Base-by-base conservation (phyloP, 2,797 vertebrate genomes). In the Eleutherodactylus coqui region DNA sequence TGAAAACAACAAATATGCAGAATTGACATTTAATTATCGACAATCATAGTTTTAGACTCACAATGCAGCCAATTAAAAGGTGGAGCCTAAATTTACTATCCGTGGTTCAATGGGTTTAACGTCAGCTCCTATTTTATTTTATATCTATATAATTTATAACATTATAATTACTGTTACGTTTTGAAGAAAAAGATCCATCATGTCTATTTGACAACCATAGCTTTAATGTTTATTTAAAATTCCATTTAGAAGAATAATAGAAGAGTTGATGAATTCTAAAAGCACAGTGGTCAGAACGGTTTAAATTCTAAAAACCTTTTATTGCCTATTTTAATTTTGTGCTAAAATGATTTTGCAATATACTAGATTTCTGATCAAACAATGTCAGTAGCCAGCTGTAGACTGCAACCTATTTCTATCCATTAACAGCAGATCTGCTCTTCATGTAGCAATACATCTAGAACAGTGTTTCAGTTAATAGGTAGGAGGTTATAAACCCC, bases 391-490 rank as follows among this genome's bases (percentile, higher is more conserved):
- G 45, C 73, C 16, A 75, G 16, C 43, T 51, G 29, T 9, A 75
- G 73, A 32, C 27, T 49, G 24, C 27, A 43, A 29, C 60, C 34
- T 53, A 45, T 32, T 83, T 16, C 36, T 55, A 45, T 72, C n/a
- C 51, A 75, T 60, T 83, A 58, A 55, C 51, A 19, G 17, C 58
- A 83, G 47, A 83, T n/a, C 19, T 43, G 5, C 38, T 47, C 21
- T 14, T 38, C 49, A 34, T 51, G 60, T 16, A 60, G 53, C 53
- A 45, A 83, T 83, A 72, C 60, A 41, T 32, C 36, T 55, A n/a
- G 67, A 32, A 51, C 38, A 58, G 24, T 45, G 58, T 83, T 76
- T 83, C 75, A 83, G 82, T 75, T 83, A 60, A 76, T 76, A 19
- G 47, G 36, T 53, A 76, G 47, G 1, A 76, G 75, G 47, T 53